A percentile compares a stretch with the other conserved stretches of the same genome.
Conservation (phyloP, 2,113 vertebrate genomes). For the Vombatus ursinus region DNA sequence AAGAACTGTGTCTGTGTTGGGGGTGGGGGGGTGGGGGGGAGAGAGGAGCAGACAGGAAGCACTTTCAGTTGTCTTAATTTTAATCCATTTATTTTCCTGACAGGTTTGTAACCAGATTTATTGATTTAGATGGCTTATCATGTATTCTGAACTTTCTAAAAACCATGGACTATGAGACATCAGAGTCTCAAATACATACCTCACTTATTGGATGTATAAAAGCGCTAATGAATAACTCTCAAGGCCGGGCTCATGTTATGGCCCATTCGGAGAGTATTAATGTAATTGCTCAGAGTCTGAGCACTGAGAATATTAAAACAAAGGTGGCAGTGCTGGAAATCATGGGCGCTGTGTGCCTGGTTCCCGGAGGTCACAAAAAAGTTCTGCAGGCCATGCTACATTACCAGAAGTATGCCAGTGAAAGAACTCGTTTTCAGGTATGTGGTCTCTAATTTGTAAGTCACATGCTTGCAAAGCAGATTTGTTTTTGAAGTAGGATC, state of each 20-base stretch:
- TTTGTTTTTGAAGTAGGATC: background rate
- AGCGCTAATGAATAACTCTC: constrained; percentile 99
- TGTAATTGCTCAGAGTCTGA: constrained; percentile 98
- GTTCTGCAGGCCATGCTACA: constrained; percentile 98
- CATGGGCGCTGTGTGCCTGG: constrained; percentile 98
- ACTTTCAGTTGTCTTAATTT: constrained; percentile 35
- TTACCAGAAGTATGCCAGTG: constrained; percentile 97
- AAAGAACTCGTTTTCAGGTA: constrained; percentile 98
- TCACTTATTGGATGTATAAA: constrained; percentile 99
- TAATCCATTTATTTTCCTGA: constrained; percentile 12
- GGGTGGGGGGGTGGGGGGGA: no score
- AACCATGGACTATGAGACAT: constrained; percentile 99
- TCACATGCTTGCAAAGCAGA: background rate
- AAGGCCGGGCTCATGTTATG: constrained; percentile 96
- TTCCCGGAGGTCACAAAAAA: constrained; percentile 97
- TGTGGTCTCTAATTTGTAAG: background rate
- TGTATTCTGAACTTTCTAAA: constrained; percentile 98
- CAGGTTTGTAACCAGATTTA: constrained; percentile 99
- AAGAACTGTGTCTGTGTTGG: background rate
- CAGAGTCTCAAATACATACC: constrained; percentile 98
- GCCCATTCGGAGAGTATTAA: constrained; percentile 98
- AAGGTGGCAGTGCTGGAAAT: constrained; percentile 99
- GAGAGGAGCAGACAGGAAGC: background rate
- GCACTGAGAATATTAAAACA: constrained; percentile 97
- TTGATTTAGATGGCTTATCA: constrained; percentile 96